Percentiles rank a stretch among this genome's conserved stretches.
phyloP scores from a whole-genome alignment of 2,888 invertebrate species.

The Cosmopolites sordidus region DNA sequence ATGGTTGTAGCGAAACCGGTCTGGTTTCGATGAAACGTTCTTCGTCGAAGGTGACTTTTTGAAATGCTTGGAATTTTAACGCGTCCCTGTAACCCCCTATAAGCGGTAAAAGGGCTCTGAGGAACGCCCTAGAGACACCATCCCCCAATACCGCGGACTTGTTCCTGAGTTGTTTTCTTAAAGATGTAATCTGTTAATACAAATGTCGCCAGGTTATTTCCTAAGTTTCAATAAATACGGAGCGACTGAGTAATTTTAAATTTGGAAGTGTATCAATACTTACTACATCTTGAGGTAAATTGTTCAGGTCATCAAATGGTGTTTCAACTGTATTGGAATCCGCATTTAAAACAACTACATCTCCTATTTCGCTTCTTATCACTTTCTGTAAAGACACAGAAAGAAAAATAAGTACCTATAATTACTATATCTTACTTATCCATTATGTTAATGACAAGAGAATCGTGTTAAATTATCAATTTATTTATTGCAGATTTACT shows the following conservation, averaged over 20 bases:
- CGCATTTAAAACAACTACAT: conserved; percentile 90
- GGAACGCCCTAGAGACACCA: conserved; percentile 87
- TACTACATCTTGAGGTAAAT: conserved; percentile 87
- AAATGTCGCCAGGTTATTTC: no score
- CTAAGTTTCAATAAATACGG: no score
- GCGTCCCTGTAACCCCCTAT: conserved; percentile 95
- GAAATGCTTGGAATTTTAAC: conserved; percentile 67
- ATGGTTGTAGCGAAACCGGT: conserved; percentile 79
- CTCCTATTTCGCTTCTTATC: conserved; percentile 79
- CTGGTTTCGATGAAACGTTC: conserved; percentile 86
- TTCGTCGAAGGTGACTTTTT: conserved; percentile 77
- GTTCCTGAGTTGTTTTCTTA: conserved; percentile 73
- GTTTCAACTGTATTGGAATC: conserved; percentile 83
- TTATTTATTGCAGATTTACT: no score
- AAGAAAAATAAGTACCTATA: no score
- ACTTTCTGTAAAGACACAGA: conserved; percentile 57
- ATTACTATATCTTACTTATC: no score
- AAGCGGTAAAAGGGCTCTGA: conserved; percentile 84
- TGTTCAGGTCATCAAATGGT: conserved; percentile 86
- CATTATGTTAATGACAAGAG: no score
- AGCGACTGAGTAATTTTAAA: no score
- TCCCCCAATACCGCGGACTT: conserved; percentile 79
- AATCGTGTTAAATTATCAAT: no score
- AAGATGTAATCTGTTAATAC: conserved; percentile 58
- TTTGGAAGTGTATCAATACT: conserved; percentile 34